Percentiles rank a stretch among this genome's conserved stretches.
phyloP scores from a whole-genome alignment of 2,113 vertebrate genomes.

The Cisticola juncidis region DNA sequence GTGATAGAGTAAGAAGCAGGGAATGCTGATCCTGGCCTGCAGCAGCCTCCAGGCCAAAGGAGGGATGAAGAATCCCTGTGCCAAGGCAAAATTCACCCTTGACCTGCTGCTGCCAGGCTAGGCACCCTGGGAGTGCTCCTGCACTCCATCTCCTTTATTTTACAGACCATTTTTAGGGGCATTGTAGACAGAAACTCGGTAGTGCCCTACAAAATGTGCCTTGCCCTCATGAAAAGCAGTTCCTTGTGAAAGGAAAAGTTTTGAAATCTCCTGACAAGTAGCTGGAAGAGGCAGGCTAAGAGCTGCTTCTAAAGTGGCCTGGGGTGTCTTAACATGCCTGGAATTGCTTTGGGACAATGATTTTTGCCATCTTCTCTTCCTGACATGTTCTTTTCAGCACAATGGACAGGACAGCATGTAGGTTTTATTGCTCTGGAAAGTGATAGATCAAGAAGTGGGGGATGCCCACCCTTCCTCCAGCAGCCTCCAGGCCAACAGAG shows the following conservation, averaged over 20 bases:
- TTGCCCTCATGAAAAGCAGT: not conserved
- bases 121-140: not conserved
- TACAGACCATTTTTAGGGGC: not conserved
- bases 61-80: not conserved
- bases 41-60: not conserved
- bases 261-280: not conserved
- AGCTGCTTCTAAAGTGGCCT: not conserved
- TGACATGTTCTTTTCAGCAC: not conserved
- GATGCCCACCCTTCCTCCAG: not conserved
- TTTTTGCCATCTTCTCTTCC: not conserved
- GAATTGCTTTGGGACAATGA: not conserved
- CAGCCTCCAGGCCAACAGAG: not conserved
- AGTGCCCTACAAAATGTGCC: not conserved
- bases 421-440: not conserved
- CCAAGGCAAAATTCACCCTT: not conserved
- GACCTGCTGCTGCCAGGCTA: not conserved
- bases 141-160: not conserved
- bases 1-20: not conserved
- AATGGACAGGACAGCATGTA: not conserved
- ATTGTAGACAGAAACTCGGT: not conserved
- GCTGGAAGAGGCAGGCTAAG: not conserved
- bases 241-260: not conserved
- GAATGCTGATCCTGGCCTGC: not conserved
- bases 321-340: not conserved
- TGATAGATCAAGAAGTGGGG: not conserved